These are phyloP conservation scores for Cossypha caffra DNA, from an alignment of 2,797 vertebrate species.

Conservation along the genomic window DNA sequence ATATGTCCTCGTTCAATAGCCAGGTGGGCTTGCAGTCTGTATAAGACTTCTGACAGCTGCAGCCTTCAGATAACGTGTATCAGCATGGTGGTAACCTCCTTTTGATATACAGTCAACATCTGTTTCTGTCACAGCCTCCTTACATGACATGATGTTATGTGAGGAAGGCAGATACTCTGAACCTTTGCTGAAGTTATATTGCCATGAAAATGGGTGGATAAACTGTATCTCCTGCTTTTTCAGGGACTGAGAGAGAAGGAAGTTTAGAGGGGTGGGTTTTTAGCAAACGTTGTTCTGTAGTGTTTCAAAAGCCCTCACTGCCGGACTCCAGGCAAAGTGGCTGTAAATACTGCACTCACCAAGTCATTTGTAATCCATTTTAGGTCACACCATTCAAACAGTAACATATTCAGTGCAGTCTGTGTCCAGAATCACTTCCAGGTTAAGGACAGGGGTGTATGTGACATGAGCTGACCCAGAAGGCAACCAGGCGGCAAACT, in stretches of 20 bases:
- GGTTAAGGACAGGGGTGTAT: not conserved
- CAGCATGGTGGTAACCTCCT: not conserved
- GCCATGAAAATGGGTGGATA: not conserved
- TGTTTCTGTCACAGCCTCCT: not conserved
- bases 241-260: too few relatives aligned
- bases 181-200: not conserved
- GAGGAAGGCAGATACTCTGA: not conserved
- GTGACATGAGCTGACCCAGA: not conserved
- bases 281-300: not conserved
- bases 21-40: not conserved
- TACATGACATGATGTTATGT: not conserved
- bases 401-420: not conserved
- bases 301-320: not conserved
- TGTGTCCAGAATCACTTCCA: not conserved
- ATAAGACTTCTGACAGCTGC: not conserved
- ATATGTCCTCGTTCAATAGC: not conserved
- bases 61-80: not conserved
- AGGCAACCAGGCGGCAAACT: not conserved
- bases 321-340: rapidly evolving
- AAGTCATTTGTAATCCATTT: not conserved
- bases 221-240: not conserved
- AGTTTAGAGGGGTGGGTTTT: not conserved
- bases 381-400: not conserved
- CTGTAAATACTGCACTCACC: not conserved
- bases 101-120: not conserved